A percentile compares a stretch with the other conserved stretches of the same genome.
Conservation (phyloP, 1,140 invertebrate genomes). For the Leucophenga varia region DNA sequence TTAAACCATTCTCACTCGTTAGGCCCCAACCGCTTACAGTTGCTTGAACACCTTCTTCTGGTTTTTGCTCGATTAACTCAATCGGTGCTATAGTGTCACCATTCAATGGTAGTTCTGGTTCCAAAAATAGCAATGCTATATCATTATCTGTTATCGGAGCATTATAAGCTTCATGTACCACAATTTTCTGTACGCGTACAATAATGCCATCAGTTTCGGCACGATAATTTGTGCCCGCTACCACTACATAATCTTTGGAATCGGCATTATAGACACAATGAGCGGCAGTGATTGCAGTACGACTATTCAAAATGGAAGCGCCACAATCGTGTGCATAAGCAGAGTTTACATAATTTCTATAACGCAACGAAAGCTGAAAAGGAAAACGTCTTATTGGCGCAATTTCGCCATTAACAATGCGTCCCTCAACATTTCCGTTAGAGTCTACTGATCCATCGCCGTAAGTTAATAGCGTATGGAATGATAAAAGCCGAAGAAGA, state of each 20-base stretch:
- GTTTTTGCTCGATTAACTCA: constrained; percentile 10
- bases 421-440: constrained; percentile 9
- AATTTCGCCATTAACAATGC: constrained; percentile 35
- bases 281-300: constrained; percentile 60
- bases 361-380: constrained; percentile 36
- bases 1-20: constrained; percentile 25
- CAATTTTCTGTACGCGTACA: constrained; percentile 27
- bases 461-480: background rate
- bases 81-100: constrained; percentile 19
- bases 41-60: constrained; percentile 19
- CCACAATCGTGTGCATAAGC: constrained; percentile 30
- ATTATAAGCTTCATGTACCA: constrained; percentile 37
- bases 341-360: constrained; percentile 12
- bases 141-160: constrained; percentile 36
- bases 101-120: constrained; percentile 22
- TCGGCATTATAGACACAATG: constrained; percentile 57
- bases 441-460: background rate
- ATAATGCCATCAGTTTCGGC: constrained; percentile 28
- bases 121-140: constrained; percentile 34
- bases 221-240: constrained; percentile 29
- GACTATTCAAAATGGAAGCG: constrained; percentile 15
- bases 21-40: constrained; percentile 38
- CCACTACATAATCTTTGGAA: constrained; percentile 27
- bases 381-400: constrained; percentile 16
- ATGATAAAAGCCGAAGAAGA: background rate